A percentile compares a stretch with the other conserved stretches of the same genome.
Evolutionary conservation across 2,797 vertebrate genomes (phyloP).

Genomic region (Halcyon chelicuti): DNA sequence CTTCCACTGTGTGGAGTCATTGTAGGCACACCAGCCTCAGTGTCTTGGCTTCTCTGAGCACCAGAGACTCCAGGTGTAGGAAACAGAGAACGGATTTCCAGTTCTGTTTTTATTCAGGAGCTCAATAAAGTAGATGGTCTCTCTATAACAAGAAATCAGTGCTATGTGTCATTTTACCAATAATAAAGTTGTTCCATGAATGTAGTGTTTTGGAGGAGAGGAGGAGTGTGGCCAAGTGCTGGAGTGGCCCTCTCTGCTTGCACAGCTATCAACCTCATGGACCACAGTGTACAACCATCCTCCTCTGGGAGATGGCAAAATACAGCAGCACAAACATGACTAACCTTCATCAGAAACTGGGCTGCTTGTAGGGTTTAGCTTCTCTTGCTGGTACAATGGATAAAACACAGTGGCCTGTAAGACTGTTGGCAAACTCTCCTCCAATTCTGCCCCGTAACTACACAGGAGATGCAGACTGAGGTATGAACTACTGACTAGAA

Average conservation of each 20-base stretch:
- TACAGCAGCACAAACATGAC: rapidly evolving
- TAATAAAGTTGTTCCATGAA: neutral
- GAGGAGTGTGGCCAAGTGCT: neutral
- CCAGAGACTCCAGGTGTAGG: rapidly evolving
- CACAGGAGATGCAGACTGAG: neutral
- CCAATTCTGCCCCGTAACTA: neutral
- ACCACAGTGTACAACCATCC: neutral
- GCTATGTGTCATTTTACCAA: neutral
- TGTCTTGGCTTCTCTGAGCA: neutral
- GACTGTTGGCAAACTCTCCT: neutral
- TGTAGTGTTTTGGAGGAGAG: neutral
- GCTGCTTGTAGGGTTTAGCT: neutral
- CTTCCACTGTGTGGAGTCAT: neutral
- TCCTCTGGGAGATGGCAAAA: neutral
- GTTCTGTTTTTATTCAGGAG: neutral
- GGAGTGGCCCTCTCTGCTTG: neutral
- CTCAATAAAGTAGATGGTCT: neutral
- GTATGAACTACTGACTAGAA: neutral
- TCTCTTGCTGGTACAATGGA: neutral
- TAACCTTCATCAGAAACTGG: neutral
- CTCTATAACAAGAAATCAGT: neutral
- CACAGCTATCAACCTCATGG: neutral
- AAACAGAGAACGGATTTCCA: neutral
- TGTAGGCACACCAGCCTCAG: rapidly evolving
- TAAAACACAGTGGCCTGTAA: neutral